These are phyloP conservation scores for Hyles vespertilio DNA, from an alignment of 1,140 invertebrate genomes.

Conservation along the genomic window DNA sequence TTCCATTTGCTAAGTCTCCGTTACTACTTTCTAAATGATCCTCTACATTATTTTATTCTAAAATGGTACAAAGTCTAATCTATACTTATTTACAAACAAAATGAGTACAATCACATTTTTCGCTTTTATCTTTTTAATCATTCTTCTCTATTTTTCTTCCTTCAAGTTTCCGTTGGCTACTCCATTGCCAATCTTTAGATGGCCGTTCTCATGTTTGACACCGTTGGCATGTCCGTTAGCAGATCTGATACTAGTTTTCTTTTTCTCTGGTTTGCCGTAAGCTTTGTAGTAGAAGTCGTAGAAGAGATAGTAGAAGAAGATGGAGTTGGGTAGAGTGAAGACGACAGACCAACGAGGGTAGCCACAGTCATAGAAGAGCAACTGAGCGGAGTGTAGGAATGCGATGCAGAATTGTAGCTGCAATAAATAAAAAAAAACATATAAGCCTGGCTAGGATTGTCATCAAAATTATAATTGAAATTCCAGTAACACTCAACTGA, in stretches of 20 bases:
- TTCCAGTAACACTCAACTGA: no score
- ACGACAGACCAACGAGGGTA: slow-evolving; percentile 86
- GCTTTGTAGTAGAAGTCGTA: slow-evolving; percentile 87
- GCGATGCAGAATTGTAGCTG: slow-evolving; percentile 87
- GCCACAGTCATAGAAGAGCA: slow-evolving; percentile 90
- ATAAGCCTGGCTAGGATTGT: no score
- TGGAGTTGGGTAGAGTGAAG: slow-evolving; percentile 85
- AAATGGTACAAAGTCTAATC: no score
- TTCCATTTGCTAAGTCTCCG: no score
- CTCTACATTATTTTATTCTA: no score
- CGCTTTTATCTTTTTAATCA: neutral
- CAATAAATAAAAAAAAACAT: slow-evolving; percentile 40
- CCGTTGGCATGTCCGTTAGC: no score
- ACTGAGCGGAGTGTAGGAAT: slow-evolving; percentile 87
- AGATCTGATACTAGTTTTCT: slow-evolving; percentile 21
- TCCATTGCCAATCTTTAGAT: slow-evolving; percentile 6
- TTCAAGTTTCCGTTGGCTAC: slow-evolving; percentile 6
- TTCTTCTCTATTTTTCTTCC: slow-evolving; percentile 8
- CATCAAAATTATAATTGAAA: no score
- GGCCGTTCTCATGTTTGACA: neutral
- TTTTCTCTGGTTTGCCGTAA: slow-evolving; percentile 72
- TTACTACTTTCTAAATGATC: no score
- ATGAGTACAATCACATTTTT: neutral
- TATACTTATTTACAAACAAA: no score
- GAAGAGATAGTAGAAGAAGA: slow-evolving; percentile 89